Evolutionary conservation across 2,113 vertebrate genomes (phyloP), one percentile per base, ranked within the genome.

Genomic region (Grallaria varia): DNA sequence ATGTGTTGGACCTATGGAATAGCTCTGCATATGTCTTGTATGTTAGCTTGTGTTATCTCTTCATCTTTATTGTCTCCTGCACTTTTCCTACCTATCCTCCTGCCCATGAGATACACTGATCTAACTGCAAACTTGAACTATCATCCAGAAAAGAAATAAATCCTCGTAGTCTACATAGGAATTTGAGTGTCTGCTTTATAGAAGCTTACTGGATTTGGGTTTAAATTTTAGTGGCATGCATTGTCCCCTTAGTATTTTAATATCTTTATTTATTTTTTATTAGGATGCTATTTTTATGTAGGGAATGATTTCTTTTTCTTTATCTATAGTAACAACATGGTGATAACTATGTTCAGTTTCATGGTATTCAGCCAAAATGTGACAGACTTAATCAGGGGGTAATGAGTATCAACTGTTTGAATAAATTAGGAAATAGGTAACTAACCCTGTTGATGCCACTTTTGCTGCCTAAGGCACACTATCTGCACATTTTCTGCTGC

Each of bases 361-460:
- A 63, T 76, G 64, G 15, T 88, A 55, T 84, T 84, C 53, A 94
- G 67, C 45, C 59, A 85, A 93, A 96, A 83, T 12, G 8, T 84
- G 92, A 67, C 53, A 89, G 58, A 86, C 49, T 94, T 93, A 95
- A 81, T 95, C 74, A 80, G 79, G 59, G 42, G 20, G 60, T 80
- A 94, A 60, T 69, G 40, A 92, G 74, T 52, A 87, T 90, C 92
- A 94, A 59, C 52, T 89, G 76, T 83, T 90, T 90, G 52, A 95
- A 92, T 95, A 92, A 87, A 89, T 86, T 94, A 86, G 64, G 77
- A 93, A 89, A 93, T 67, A 93, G 63, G 44, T 88, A 66, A 76
- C 86, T 82, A 83, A 73, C 73, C 13, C 59, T 72, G 20, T 82
- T 49, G 30, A 58, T 93, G 55, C 47, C 49, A 72, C n/a, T 73